Percentiles rank a stretch among this genome's conserved stretches.
phyloP scores from a whole-genome alignment of 1,140 invertebrate genomes.

The Chrysomallon squamiferum region DNA sequence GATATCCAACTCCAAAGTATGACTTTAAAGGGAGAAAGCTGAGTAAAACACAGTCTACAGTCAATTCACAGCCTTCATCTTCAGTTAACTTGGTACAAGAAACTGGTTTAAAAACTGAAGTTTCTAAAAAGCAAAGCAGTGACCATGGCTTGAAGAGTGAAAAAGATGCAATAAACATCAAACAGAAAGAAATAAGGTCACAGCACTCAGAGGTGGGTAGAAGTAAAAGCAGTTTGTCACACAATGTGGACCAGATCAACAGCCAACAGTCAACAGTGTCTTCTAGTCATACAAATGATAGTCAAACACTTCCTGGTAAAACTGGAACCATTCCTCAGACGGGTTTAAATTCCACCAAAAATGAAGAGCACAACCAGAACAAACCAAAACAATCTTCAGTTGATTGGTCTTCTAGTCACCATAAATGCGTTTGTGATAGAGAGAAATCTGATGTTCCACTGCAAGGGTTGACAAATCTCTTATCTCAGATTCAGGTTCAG shows the following conservation, averaged over 20 bases:
- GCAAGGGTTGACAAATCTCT: no score
- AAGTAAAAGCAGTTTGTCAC: no score
- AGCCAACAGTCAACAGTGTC: no score
- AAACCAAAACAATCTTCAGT: no score
- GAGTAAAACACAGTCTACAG: conserved; percentile 12
- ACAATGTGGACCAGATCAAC: no score
- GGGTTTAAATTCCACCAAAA: no score
- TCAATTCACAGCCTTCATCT: neutral
- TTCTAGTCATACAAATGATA: no score
- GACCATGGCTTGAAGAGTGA: neutral
- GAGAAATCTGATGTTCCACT: no score
- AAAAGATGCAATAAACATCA: neutral
- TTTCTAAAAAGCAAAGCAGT: neutral
- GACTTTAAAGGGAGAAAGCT: conserved; percentile 36
- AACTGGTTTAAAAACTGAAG: neutral
- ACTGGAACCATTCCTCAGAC: neutral
- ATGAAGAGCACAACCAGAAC: no score
- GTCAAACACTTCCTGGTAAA: neutral
- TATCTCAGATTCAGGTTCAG: no score
- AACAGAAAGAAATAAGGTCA: neutral
- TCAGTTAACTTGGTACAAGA: neutral
- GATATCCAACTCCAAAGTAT: conserved; percentile 50
- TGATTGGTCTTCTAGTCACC: no score
- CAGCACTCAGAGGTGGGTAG: neutral
- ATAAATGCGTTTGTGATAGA: no score